phyloP scores from a whole-genome alignment of 2,113 vertebrate genomes.

The Crotalus viridis region DNA sequence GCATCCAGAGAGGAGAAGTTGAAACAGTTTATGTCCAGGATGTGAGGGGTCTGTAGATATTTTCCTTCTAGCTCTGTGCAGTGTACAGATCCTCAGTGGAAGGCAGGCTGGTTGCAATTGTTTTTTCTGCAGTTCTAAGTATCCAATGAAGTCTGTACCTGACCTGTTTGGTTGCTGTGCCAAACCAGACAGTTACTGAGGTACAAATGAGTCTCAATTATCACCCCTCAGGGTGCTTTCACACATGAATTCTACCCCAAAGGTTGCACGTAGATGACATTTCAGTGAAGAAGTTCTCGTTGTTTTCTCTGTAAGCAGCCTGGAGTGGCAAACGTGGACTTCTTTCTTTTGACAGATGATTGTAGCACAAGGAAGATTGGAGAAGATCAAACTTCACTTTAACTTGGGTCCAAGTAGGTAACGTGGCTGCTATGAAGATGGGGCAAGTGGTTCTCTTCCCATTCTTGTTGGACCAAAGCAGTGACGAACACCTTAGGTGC shows the following conservation, averaged over 20 bases:
- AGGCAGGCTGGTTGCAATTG: too few relatives aligned
- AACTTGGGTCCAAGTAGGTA: background rate
- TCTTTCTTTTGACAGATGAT: conserved; percentile 51
- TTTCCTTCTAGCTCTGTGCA: too few relatives aligned
- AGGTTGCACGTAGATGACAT: background rate
- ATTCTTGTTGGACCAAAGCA: background rate
- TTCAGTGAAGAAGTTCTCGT: background rate
- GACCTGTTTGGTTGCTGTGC: background rate
- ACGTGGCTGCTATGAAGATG: background rate
- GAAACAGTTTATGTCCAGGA: too few relatives aligned
- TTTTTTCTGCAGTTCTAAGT: background rate
- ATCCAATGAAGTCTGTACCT: background rate
- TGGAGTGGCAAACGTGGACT: background rate
- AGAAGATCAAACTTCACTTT: background rate
- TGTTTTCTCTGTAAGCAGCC: background rate
- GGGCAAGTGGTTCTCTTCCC: background rate
- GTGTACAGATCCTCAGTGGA: too few relatives aligned
- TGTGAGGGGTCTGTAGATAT: too few relatives aligned
- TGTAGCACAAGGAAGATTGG: background rate
- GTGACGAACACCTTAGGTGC: background rate
- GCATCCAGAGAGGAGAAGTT: too few relatives aligned
- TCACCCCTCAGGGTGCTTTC: background rate
- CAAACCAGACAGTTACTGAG: background rate
- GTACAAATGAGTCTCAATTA: background rate
- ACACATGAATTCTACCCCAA: background rate